phyloP scores from a whole-genome alignment of 1,140 invertebrate species.

The Atta cephalotes region DNA sequence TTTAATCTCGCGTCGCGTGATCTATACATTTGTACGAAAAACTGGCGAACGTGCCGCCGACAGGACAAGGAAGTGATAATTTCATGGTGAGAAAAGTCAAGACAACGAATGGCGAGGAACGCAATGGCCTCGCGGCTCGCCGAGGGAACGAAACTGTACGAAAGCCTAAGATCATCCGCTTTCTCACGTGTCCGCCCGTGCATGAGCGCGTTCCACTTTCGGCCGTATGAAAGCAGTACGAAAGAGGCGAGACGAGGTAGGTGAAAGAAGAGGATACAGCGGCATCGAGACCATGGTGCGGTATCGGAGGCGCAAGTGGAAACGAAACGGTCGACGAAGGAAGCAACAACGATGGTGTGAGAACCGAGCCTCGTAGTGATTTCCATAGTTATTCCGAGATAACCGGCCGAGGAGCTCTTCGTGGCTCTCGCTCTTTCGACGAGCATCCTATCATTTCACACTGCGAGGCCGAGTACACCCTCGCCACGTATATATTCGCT shows the following conservation, averaged over 20 bases:
- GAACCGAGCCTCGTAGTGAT: slow-evolving; percentile 79
- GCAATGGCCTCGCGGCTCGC: slow-evolving; percentile 38
- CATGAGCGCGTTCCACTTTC: slow-evolving; percentile 39
- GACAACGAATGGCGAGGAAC: background rate
- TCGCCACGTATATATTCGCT: slow-evolving; percentile 49
- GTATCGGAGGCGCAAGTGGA: slow-evolving; percentile 64
- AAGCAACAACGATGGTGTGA: slow-evolving; percentile 76
- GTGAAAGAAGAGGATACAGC: slow-evolving; percentile 48
- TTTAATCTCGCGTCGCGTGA: background rate
- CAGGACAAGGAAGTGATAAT: slow-evolving; percentile 67
- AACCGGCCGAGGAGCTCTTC: slow-evolving; percentile 73
- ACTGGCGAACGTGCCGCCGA: slow-evolving; percentile 9
- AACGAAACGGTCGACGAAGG: slow-evolving; percentile 68
- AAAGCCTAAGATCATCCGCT: slow-evolving; percentile 59
- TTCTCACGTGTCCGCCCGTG: slow-evolving; percentile 65
- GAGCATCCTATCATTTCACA: slow-evolving; percentile 77
- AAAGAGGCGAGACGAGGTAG: slow-evolving; percentile 21
- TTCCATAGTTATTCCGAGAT: slow-evolving; percentile 82
- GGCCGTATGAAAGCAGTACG: slow-evolving; percentile 12
- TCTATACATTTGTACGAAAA: background rate
- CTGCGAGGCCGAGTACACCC: slow-evolving; percentile 61
- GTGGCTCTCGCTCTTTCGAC: slow-evolving; percentile 65
- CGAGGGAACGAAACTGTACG: slow-evolving; percentile 62
- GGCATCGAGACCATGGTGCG: slow-evolving; percentile 9
- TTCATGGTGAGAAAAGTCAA: slow-evolving; percentile 61